Evolutionary conservation across 2,888 invertebrate species (phyloP), one percentile per base, ranked within the genome.

Genomic region (Mechanitis messenoides): DNA sequence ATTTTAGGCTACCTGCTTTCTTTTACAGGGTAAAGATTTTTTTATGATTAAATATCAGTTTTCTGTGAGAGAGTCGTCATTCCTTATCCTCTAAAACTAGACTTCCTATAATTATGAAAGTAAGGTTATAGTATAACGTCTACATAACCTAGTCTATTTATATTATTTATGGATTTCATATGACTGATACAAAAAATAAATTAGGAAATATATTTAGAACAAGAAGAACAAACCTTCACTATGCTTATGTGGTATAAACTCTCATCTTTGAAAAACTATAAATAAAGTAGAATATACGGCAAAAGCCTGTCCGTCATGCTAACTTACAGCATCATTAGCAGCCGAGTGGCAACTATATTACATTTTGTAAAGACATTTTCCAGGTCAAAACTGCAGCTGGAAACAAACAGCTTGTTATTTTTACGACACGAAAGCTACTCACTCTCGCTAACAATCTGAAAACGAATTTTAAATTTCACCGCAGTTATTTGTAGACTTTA

Each of bases 361-460:
- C 62, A 60, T 63, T 59, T 50, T 59, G 53, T 33, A 64, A 65
- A 65, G 64, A 64, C 56, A 61, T 64, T 58, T 61, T 59, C 62
- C 61, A 62, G 67, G 63, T 53, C 68, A 64, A 61, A 61, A 56
- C 61, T 65, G 33, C 46, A 47, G 56, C 60, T 64, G 59, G 58
- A 62, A 61, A 59, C 67, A 66, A 65, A 65, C 64, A 61, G 62
- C 67, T 71, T 70, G 71, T 71, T 71, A 71, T 70, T 68, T 71
- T 64, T 62, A 50, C 61, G 61, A 58, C 61, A 63, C 64, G 62
- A 65, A 61, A 62, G 61, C 64, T 58, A 61, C 64, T 66, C 63
- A 64, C 64, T 64, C 61, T 62, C 65, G 59, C 69, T 69, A 71
- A 71, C 70, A 71, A 71, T 66, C 67, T 58, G 58, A 60, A 62